Percentiles rank a stretch among this genome's conserved stretches.
Conservation (phyloP, 2,113 vertebrate species). For the Scomber scombrus region DNA sequence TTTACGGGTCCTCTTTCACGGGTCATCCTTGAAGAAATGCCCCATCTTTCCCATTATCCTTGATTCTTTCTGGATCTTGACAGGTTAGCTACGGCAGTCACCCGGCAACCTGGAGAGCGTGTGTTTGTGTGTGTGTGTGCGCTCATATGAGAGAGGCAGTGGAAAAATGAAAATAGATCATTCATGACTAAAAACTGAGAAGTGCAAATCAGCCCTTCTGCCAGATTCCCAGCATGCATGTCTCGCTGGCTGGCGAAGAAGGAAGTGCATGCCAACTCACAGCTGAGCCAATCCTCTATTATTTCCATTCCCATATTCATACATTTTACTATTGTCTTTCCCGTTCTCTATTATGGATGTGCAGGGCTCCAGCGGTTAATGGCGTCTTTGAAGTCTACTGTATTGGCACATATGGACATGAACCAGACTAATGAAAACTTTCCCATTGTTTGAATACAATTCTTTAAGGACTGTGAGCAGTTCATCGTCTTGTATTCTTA, state of each 20-base stretch:
- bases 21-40: constrained; percentile 57
- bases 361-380: constrained; percentile 48
- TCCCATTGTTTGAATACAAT: constrained; percentile 57
- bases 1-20: constrained; percentile 12
- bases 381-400: constrained; percentile 54
- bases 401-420: constrained; percentile 43
- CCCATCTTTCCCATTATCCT: constrained; percentile 53
- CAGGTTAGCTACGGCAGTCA: constrained; percentile 36
- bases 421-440: constrained; percentile 60
- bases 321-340: constrained; percentile 58
- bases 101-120: not conserved
- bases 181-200: constrained; percentile 67
- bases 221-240: constrained; percentile 65
- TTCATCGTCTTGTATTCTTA: constrained; percentile 34
- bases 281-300: constrained; percentile 60
- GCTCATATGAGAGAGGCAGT: constrained; percentile 21
- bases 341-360: constrained; percentile 40
- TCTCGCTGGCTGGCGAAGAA: constrained; percentile 59
- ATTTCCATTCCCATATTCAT: constrained; percentile 52
- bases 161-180: constrained; percentile 71
- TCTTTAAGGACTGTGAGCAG: constrained; percentile 33
- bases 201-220: constrained; percentile 55
- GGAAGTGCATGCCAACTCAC: constrained; percentile 50
- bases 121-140: constrained; percentile 7
- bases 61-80: constrained; percentile 54